Percentiles rank a stretch among this genome's conserved stretches.
Conservation (phyloP, 2,113 vertebrate genomes). For the Phainopepla nitens region DNA sequence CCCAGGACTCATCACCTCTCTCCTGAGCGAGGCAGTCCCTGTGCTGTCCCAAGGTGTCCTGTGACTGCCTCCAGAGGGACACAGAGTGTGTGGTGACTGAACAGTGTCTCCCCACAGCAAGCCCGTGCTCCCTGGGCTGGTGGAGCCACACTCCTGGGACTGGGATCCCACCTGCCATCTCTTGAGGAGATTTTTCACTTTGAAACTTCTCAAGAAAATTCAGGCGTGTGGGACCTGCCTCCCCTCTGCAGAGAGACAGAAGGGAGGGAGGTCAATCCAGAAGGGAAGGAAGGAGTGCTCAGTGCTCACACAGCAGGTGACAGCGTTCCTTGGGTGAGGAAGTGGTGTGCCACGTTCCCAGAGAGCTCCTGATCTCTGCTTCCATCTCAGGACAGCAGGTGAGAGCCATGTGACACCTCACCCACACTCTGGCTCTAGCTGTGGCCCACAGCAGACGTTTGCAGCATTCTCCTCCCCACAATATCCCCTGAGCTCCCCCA, state of each 20-base stretch:
- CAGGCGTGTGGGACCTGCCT: background rate
- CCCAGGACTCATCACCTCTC: background rate
- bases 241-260: background rate
- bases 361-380: background rate
- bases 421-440: background rate
- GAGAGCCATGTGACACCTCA: background rate
- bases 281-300: background rate
- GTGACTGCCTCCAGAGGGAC: background rate
- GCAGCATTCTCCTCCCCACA: background rate
- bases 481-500: background rate
- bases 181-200: background rate
- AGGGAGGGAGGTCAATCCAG: too few species aligned
- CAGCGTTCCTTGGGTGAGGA: background rate
- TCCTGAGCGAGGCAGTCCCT: background rate
- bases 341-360: rapidly evolving
- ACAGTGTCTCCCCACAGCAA: background rate
- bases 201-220: background rate
- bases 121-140: rapidly evolving
- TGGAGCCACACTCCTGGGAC: background rate
- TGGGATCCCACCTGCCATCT: background rate
- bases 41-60: background rate
- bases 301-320: background rate
- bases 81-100: background rate
- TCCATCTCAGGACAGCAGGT: background rate
- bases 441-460: background rate